These are phyloP conservation scores for Parnassius apollo DNA, from an alignment of 2,888 invertebrate genomes.

Conservation along the genomic window DNA sequence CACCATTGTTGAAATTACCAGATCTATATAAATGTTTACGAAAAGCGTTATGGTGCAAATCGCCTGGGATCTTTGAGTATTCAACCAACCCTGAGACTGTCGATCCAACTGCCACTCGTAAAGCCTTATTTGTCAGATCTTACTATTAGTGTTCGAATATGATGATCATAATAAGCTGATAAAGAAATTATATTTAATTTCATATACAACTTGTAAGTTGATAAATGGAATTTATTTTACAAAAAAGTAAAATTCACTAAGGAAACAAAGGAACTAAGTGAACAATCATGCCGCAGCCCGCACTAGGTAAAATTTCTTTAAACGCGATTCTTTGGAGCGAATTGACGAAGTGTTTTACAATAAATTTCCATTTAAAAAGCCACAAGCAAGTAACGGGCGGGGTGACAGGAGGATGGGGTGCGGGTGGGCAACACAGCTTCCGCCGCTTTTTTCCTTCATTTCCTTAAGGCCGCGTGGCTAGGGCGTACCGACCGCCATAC, in stretches of 20 bases:
- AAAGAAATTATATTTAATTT: no score
- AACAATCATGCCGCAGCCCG: constrained; percentile 41
- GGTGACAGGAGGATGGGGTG: constrained; percentile 31
- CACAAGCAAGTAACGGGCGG: constrained; percentile 54
- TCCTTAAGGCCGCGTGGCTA: constrained; percentile 72
- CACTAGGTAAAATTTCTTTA: constrained; percentile 63
- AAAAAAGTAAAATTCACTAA: constrained; percentile 14
- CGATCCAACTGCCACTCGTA: no score
- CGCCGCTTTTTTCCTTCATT: constrained; percentile 80
- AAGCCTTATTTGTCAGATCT: no score
- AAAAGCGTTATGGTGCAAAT: no score
- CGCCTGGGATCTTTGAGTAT: no score
- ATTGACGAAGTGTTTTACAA: constrained; percentile 80
- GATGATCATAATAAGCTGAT: no score
- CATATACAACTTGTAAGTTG: no score
- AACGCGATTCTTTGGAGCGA: constrained; percentile 54
- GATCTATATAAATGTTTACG: no score
- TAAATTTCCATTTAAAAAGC: constrained; percentile 81
- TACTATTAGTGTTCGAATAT: no score
- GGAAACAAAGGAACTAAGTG: constrained; percentile 33
- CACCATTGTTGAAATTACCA: no score
- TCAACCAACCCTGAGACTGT: no score
- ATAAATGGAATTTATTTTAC: constrained; percentile 14
- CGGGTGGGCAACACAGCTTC: constrained; percentile 58
- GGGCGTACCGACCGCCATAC: constrained; percentile 63